phyloP scores from a whole-genome alignment of 2,113 vertebrate genomes.

The Toxostoma redivivum region DNA sequence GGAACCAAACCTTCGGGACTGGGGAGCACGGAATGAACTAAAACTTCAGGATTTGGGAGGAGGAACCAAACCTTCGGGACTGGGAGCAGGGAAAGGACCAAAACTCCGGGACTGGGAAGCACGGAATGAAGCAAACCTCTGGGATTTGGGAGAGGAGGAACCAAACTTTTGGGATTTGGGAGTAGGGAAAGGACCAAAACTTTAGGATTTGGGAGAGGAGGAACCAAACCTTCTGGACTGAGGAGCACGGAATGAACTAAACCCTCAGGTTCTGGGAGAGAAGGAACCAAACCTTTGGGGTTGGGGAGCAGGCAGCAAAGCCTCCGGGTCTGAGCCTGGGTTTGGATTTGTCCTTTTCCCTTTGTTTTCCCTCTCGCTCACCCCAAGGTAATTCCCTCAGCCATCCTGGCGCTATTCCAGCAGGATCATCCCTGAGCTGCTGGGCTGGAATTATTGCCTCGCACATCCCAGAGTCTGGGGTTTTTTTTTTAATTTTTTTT shows the following conservation, averaged over 20 bases:
- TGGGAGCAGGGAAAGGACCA: too few relatives aligned
- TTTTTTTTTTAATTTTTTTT: too few relatives aligned
- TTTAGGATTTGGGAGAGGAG: too few relatives aligned
- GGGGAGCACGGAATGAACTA: neutral
- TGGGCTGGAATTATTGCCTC: neutral
- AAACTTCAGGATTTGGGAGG: neutral
- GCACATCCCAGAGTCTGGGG: neutral
- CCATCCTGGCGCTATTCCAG: neutral
- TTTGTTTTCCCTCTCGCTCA: neutral
- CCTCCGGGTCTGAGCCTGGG: fast-evolving
- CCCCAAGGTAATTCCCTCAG: neutral
- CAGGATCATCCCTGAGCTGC: neutral
- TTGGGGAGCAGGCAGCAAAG: neutral
- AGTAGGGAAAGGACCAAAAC: fast-evolving
- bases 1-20: neutral
- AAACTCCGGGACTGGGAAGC: neutral
- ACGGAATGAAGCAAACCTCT: neutral
- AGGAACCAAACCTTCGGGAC: fast-evolving
- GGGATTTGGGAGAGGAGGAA: neutral
- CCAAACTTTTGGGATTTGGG: neutral
- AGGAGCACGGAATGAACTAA: too few relatives aligned
- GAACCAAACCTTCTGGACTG: neutral
- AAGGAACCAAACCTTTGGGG: neutral
- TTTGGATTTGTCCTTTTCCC: neutral
- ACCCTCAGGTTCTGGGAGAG: too few relatives aligned